These are phyloP conservation scores for Orycteropus afer DNA, from an alignment of 2,113 vertebrate genomes.

Conservation along the genomic window DNA sequence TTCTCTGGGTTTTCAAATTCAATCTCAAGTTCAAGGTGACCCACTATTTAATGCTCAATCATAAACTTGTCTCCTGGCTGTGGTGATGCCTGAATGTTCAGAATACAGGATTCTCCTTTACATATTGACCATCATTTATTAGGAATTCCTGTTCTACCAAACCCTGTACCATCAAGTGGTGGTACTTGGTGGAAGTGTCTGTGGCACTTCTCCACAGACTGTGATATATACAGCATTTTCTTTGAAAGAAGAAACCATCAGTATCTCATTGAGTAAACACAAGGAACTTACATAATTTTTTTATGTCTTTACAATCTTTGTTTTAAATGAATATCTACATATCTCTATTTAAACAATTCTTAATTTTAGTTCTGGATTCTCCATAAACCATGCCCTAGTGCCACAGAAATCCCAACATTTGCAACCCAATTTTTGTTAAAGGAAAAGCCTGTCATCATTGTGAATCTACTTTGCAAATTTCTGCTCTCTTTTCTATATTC, in stretches of 20 bases:
- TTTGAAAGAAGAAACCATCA: background rate
- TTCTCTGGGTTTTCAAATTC: background rate
- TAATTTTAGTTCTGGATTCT: background rate
- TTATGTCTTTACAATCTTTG: background rate
- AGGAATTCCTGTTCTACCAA: background rate
- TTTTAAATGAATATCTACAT: background rate
- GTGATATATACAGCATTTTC: background rate
- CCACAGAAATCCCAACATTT: background rate
- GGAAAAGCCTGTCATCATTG: background rate
- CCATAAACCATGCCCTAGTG: background rate
- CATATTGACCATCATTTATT: background rate
- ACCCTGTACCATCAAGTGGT: background rate
- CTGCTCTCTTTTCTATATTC: conserved; percentile 35
- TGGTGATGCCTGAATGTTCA: background rate
- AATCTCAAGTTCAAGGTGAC: background rate
- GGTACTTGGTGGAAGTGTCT: too few species aligned
- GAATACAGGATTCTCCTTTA: background rate
- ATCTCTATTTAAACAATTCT: background rate
- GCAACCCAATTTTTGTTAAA: background rate
- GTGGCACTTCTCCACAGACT: background rate
- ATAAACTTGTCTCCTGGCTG: background rate
- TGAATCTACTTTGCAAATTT: conserved; percentile 50
- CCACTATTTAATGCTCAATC: background rate
- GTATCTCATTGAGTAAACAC: background rate
- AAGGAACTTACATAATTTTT: background rate